phyloP scores from a whole-genome alignment of 2,113 vertebrate species.

The Hymenochirus boettgeri region DNA sequence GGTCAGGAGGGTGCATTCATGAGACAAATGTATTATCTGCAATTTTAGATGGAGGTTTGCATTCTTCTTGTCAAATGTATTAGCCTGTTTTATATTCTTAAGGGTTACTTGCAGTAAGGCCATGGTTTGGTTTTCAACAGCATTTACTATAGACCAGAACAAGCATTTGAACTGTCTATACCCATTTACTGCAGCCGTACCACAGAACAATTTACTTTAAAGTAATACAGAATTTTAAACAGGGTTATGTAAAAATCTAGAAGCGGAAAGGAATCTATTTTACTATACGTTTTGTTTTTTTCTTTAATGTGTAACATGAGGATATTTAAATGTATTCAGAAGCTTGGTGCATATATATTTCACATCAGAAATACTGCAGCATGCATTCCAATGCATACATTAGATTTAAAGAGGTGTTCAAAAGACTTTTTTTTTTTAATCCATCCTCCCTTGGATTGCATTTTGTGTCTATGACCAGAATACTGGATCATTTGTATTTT shows the following conservation, averaged over 20 bases:
- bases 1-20: constrained; percentile 8
- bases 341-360: background rate
- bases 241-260: no score
- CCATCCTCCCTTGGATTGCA: no score
- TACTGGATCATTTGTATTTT: no score
- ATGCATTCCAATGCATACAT: background rate
- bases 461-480: no score
- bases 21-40: constrained; percentile 23
- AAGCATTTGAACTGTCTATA: background rate
- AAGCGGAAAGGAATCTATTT: no score
- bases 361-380: background rate
- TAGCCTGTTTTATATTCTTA: background rate
- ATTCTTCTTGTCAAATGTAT: background rate
- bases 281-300: background rate
- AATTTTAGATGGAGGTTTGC: constrained; percentile 2
- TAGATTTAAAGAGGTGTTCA: background rate
- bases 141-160: background rate
- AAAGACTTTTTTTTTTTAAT: background rate
- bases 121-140: constrained; percentile 4
- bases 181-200: background rate
- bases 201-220: background rate
- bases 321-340: no score
- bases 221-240: background rate
- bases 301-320: no score
- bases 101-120: background rate